Evolutionary conservation across 2,113 vertebrate genomes (phyloP), one percentile per base, ranked within the genome.

Genomic region (Phalacrocorax pelagicus): DNA sequence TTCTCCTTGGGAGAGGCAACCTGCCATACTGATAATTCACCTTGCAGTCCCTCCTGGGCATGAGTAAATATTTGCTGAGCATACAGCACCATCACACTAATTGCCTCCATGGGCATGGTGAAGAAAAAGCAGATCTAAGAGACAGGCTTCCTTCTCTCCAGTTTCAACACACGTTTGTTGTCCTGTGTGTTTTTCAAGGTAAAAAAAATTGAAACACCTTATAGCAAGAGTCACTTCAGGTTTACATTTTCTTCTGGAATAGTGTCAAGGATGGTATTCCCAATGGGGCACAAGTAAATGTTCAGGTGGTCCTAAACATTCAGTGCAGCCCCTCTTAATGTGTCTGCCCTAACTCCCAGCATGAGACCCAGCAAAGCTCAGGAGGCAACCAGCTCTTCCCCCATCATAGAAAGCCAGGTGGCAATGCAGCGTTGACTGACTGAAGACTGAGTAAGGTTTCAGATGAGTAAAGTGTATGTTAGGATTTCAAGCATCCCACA

Each of bases 401-500:
- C 3, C 51, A 8, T 7, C 2, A 7, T 63, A 82, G 51, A 85
- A 88, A 80, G 49, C 21, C 73, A 70, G 49, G 49, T 3, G 1
- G 36, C 6, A 5, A 38, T 29, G 24, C 42, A 83, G 69, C 1
- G 1, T 52, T 42, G 7, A 83, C 38, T 78, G 82, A 89, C 30
- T 63, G 74, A 94, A 92, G 70, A 58, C 38, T 69, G 40, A 87
- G 51, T 66, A 86, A 91, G 58, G n/a, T 58, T 85, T 75, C 63
- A 54, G 79, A 83, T 63, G 58, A 92, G 87, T 86, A 83, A 90
- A 83, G 47, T 11, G 61, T 47, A 13, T 85, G 47, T 86, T 84
- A 86, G 38, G 69, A 95, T 90, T 94, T 92, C 63, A 86, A 83
- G 44, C 75, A 88, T 92, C 69, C 63, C 79, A 94, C 88, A 88